Evolutionary conservation across 2,113 vertebrate genomes (phyloP).

Genomic region (Toxotes chatareus): DNA sequence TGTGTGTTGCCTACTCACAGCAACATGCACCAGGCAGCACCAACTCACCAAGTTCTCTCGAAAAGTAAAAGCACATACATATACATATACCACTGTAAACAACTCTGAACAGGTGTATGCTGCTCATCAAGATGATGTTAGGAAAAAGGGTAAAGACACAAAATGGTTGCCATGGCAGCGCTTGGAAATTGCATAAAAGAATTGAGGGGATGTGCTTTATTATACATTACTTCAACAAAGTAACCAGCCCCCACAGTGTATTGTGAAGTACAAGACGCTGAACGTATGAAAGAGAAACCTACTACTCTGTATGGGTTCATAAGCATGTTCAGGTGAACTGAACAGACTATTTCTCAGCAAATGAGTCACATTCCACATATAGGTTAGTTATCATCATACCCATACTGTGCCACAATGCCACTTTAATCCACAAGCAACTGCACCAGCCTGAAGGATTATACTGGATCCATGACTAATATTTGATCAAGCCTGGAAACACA

Average conservation of each 20-base stretch:
- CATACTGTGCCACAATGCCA: not conserved
- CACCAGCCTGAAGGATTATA: not conserved
- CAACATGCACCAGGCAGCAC: too few relatives aligned
- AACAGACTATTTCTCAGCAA: not conserved
- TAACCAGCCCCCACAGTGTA: not conserved
- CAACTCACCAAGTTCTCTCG: not conserved
- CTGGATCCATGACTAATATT: not conserved
- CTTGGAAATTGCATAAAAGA: not conserved
- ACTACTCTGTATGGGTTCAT: not conserved
- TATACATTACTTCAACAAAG: not conserved
- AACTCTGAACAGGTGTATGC: not conserved
- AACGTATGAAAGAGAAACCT: not conserved
- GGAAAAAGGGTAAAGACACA: not conserved
- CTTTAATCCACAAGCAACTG: not conserved
- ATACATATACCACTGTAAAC: not conserved
- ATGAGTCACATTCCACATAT: slow-evolving; percentile 3
- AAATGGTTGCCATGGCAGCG: slow-evolving; percentile 29
- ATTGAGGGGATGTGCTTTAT: not conserved
- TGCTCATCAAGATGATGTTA: not conserved
- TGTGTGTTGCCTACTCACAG: too few relatives aligned
- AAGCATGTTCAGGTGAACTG: not conserved
- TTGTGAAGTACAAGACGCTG: not conserved
- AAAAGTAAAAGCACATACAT: not conserved
- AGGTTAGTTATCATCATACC: not conserved
- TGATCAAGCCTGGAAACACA: not conserved